Evolutionary conservation across 2,797 vertebrate genomes (phyloP).

Genomic region (Acrossocheilus fasciatus): DNA sequence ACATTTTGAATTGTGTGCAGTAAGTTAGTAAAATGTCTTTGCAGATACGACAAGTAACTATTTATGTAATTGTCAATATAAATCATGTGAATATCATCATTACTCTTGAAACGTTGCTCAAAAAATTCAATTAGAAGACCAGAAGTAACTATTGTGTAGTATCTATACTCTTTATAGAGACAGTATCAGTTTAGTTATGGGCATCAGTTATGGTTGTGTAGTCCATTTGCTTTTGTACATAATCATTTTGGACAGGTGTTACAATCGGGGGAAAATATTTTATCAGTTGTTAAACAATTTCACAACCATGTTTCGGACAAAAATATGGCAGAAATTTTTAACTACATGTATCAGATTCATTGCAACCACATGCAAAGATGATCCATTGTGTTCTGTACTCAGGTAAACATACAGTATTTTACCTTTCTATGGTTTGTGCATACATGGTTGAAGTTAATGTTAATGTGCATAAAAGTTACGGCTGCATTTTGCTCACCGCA

Average conservation of each 20-base stretch:
- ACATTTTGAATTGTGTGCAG: background rate
- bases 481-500: background rate
- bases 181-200: too few species aligned
- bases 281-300: too few species aligned
- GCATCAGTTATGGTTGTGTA: too few species aligned
- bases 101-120: too few species aligned
- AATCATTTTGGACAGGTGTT: too few species aligned
- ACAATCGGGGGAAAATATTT: too few species aligned
- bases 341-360: background rate
- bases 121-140: background rate
- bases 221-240: too few species aligned
- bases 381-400: background rate
- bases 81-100: too few species aligned
- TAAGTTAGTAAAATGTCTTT: background rate
- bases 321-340: too few species aligned
- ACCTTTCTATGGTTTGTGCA: background rate
- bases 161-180: too few species aligned
- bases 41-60: background rate
- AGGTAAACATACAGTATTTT: background rate
- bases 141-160: background rate
- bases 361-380: background rate
- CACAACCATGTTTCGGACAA: too few species aligned
- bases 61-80: background rate
- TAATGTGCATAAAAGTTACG: background rate
- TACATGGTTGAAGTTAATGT: background rate